A percentile compares a stretch with the other conserved stretches of the same genome.
Evolutionary conservation across 2,797 vertebrate genomes (phyloP).

Genomic region (Hephaestus fuliginosus): DNA sequence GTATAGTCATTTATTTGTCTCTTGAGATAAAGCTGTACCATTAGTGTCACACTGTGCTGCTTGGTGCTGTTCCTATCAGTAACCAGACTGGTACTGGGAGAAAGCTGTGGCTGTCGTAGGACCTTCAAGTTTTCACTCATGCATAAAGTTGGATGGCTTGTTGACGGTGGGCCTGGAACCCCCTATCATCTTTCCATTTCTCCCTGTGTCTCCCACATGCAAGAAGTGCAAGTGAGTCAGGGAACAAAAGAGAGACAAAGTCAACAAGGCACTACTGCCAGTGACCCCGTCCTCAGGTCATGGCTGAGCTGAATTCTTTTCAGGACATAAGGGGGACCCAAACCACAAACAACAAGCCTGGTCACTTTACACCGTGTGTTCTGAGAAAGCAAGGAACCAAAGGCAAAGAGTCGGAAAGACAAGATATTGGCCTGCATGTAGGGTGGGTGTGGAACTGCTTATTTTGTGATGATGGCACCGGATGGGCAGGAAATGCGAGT

Average conservation of each 20-base stretch:
- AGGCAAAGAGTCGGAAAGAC: neutral
- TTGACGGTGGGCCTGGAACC: conserved; percentile 3
- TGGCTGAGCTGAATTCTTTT: conserved; percentile 21
- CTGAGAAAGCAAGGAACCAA: conserved; percentile 12
- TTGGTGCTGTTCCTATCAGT: conserved; percentile 47
- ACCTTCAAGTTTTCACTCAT: conserved; percentile 18
- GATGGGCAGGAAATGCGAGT: conserved; percentile 69
- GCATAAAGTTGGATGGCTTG: neutral
- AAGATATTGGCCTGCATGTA: conserved; percentile 11
- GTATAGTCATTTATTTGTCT: conserved; percentile 37
- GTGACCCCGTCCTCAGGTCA: neutral
- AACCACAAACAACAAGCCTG: neutral
- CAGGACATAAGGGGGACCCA: conserved; percentile 16
- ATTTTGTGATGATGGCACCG: conserved; percentile 40
- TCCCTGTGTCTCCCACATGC: neutral
- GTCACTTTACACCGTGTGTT: neutral
- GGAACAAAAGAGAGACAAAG: conserved; percentile 31
- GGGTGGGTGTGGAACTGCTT: neutral
- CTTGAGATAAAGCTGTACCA: conserved; percentile 59
- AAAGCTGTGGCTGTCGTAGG: conserved; percentile 17
- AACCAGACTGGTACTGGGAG: conserved; percentile 26
- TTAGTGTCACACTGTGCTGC: conserved; percentile 50
- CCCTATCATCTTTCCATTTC: neutral
- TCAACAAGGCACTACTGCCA: conserved; percentile 15
- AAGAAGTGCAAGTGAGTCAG: conserved; percentile 12